Evolutionary conservation across 2,888 invertebrate species (phyloP).

Genomic region (Neria commutata): DNA sequence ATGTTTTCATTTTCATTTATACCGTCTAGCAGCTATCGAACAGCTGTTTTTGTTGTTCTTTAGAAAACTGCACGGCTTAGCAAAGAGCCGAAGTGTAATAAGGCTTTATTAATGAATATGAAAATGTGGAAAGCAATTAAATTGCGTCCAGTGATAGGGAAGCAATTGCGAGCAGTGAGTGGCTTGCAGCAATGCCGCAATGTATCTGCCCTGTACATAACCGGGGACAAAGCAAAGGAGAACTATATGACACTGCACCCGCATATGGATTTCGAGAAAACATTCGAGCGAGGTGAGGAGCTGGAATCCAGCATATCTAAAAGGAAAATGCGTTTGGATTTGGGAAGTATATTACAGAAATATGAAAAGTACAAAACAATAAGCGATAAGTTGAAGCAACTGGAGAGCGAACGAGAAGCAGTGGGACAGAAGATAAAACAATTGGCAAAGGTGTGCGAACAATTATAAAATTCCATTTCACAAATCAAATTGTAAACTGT

Average conservation of each 20-base stretch:
- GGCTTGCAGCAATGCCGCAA: conserved; percentile 34
- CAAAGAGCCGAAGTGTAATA: not conserved
- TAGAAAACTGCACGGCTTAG: not conserved
- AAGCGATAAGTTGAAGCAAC: conserved; percentile 62
- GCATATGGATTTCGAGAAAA: conserved; percentile 69
- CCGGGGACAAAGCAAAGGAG: conserved; percentile 73
- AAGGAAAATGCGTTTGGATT: conserved; percentile 66
- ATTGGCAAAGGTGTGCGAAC: conserved; percentile 54
- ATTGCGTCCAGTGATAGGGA: too few species aligned
- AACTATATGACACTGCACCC: conserved; percentile 73
- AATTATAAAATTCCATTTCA: not conserved
- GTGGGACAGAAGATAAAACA: conserved; percentile 64
- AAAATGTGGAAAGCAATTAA: not conserved
- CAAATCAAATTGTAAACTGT: not conserved
- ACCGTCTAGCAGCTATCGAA: not conserved
- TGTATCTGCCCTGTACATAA: conserved; percentile 64
- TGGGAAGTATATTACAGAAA: conserved; percentile 65
- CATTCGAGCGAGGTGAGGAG: conserved; percentile 63
- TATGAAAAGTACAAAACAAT: conserved; percentile 71
- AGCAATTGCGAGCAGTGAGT: too few species aligned
- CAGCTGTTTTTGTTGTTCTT: not conserved
- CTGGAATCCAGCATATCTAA: conserved; percentile 66
- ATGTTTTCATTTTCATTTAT: too few species aligned
- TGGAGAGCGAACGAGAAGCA: conserved; percentile 65
- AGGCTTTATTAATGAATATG: not conserved